Conservation (phyloP, 2,888 invertebrate genomes). For the Tenthredo scrophulariae region DNA sequence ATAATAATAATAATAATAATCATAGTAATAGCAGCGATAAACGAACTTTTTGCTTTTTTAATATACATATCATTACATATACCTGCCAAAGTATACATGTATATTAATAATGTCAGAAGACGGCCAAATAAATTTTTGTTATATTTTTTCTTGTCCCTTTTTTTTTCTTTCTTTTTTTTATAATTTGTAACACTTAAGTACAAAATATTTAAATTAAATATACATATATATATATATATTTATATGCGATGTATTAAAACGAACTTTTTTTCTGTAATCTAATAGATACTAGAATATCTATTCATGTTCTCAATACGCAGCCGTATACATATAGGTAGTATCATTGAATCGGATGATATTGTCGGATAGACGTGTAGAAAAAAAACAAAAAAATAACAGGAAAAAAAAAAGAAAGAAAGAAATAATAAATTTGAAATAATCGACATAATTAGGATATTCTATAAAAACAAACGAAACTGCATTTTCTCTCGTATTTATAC, state of each 20-base stretch:
- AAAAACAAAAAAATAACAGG: not conserved
- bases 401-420: not conserved
- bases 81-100: not conserved
- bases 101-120: not conserved
- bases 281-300: constrained; percentile 37
- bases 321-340: not conserved
- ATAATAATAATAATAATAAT: constrained; percentile 36
- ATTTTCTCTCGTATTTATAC: constrained; percentile 18
- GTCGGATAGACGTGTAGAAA: not conserved
- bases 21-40: constrained; percentile 4
- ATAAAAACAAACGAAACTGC: constrained; percentile 27
- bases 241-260: not conserved
- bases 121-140: not conserved
- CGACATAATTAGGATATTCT: constrained; percentile 1
- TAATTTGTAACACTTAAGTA: constrained; percentile 35
- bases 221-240: no score
- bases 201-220: constrained; percentile 42
- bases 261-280: constrained; percentile 1
- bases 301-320: not conserved
- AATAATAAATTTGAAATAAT: not conserved
- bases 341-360: constrained; percentile 25
- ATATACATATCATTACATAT: not conserved
- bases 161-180: not conserved
- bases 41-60: constrained; percentile 3
- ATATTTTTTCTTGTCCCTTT: not conserved